Conservation (phyloP, 2,797 vertebrate species). For the Caiman crocodilus region DNA sequence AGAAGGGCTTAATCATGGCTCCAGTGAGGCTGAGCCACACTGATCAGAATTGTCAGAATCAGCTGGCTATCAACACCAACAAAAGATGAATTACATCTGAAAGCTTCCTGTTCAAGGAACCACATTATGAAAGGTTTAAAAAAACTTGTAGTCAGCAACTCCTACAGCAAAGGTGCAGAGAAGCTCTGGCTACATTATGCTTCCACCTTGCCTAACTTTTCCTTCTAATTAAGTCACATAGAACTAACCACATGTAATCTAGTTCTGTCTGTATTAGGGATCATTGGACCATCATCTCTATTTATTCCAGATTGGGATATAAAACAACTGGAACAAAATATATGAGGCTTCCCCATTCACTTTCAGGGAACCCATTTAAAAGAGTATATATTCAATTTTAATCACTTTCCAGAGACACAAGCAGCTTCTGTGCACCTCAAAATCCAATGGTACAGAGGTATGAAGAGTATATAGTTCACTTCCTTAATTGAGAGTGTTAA, state of each 20-base stretch:
- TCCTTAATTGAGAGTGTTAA: background rate
- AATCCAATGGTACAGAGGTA: background rate
- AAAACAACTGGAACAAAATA: background rate
- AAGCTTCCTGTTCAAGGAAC: background rate
- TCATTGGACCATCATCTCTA: background rate
- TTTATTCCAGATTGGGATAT: background rate
- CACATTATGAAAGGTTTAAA: background rate
- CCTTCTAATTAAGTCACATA: background rate
- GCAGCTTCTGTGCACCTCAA: background rate
- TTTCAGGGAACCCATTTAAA: background rate
- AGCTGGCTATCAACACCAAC: background rate
- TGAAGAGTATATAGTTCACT: background rate
- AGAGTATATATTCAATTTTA: background rate
- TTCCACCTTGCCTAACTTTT: background rate
- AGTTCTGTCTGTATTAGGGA: background rate
- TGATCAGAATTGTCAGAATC: background rate
- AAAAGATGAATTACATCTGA: background rate
- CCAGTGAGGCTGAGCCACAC: slow-evolving; percentile 36
- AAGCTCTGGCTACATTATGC: background rate
- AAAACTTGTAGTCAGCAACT: background rate
- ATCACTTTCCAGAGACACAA: background rate
- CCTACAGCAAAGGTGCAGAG: background rate
- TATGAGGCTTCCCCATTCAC: background rate
- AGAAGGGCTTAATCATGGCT: slow-evolving; percentile 59
- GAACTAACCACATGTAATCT: background rate